A percentile compares a stretch with the other conserved stretches of the same genome.
phyloP scores from a whole-genome alignment of 2,113 vertebrate genomes.

The Poeciliopsis prolifica region DNA sequence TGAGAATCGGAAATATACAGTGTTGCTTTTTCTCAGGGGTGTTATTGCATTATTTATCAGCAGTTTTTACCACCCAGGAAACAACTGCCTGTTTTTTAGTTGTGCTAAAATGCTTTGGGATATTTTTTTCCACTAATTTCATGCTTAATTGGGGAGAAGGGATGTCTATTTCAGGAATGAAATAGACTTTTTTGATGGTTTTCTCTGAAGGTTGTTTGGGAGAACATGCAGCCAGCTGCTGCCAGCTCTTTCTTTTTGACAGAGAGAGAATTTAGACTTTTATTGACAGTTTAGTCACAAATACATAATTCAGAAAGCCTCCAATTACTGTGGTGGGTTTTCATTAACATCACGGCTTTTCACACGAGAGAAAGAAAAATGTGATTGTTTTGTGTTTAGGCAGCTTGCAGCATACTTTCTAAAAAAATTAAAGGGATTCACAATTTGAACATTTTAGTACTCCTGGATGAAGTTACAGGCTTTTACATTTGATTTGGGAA shows the following conservation, averaged over 20 bases:
- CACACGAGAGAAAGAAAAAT: conserved; percentile 10
- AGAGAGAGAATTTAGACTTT: background rate
- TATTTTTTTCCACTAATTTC: conserved; percentile 7
- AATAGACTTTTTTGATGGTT: background rate
- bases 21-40: background rate
- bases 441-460: no score
- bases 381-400: background rate
- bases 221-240: conserved; percentile 7
- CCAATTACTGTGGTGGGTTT: conserved; percentile 8
- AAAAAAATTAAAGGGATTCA: background rate
- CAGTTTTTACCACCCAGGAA: conserved; percentile 1
- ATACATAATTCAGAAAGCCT: conserved; percentile 24
- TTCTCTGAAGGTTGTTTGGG: background rate
- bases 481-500: no score
- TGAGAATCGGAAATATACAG: background rate
- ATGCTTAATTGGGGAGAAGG: background rate
- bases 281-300: conserved; percentile 26
- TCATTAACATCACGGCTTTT: conserved; percentile 1
- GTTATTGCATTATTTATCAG: background rate
- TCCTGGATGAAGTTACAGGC: no score
- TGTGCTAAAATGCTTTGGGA: background rate
- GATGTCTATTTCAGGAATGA: background rate
- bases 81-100: background rate
- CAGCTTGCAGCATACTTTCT: background rate
- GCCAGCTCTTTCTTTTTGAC: background rate